Evolutionary conservation across 2,888 invertebrate species (phyloP), one percentile per base, ranked within the genome.

Genomic region (Plemyria rubiginata): DNA sequence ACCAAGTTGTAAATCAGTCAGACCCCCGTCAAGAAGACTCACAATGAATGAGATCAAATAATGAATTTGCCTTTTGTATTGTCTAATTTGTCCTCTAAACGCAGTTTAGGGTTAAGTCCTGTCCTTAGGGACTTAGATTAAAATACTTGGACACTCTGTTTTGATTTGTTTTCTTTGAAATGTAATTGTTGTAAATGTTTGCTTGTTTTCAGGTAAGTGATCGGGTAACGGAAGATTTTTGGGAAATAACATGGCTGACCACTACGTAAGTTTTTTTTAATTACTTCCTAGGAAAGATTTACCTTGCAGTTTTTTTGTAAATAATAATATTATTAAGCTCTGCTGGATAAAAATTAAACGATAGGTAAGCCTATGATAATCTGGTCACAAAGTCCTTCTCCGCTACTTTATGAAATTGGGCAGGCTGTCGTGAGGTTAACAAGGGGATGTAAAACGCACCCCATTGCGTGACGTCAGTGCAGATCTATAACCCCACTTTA

Each of bases 191-290:
- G 57, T 51, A 38, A 56, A 52, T 68, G 48, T 53, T 66, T 57
- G 50, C 59, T 65, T 67, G 28, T 58, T 56, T 78, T 66, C 77
- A 80, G 80, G 80, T 80, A 80, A 70, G 72, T 65, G 55, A 64
- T 66, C 46, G 41, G 41, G 41, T 54, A 45, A 54, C 53, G 50
- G 60, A 4, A 52, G 16, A 11, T 28, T 46, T 54, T 56, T 0
- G n/a, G 22, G 32, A 50, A 54, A 29, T 16, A 55, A n/a, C 8
- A 60, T 65, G 65, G 60, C 60, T 36, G 64, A 64, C 16, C 64
- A 60, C 60, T 64, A 64, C 22, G 65, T 65, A 58, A 65, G 65
- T 65, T 48, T 28, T n/a, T 28, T 48, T 50, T 38, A 38, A 5
- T 5, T 8, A 32, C 32, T 32, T 32, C 4, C 32, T 8, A 6